Evolutionary conservation across 2,888 invertebrate genomes (phyloP).

Genomic region (Spilarctia lutea): DNA sequence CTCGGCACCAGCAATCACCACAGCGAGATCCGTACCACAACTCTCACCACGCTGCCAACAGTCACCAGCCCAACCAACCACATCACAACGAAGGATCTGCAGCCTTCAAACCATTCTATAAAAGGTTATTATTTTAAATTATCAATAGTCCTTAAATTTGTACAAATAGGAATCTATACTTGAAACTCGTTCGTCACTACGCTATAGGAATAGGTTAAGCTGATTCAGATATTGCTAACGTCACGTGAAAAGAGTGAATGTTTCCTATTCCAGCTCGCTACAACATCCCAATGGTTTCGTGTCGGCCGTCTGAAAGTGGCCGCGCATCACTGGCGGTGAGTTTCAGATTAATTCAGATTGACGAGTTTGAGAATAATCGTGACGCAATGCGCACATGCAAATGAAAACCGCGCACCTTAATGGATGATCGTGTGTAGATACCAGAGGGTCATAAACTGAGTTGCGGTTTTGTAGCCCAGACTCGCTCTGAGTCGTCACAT

Average conservation of each 20-base stretch:
- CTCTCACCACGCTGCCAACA: slow-evolving; percentile 83
- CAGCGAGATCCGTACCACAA: slow-evolving; percentile 86
- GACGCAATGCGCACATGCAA: slow-evolving; percentile 66
- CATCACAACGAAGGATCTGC: slow-evolving; percentile 87
- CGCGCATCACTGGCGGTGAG: slow-evolving; percentile 75
- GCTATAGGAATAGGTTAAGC: slow-evolving; percentile 44
- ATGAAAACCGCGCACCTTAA: slow-evolving; percentile 71
- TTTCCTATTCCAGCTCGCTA: slow-evolving; percentile 88
- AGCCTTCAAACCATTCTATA: slow-evolving; percentile 96
- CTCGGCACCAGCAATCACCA: slow-evolving; percentile 84
- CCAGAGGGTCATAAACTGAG: slow-evolving; percentile 77
- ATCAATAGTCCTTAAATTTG: slow-evolving; percentile 6
- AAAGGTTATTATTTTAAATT: slow-evolving; percentile 88
- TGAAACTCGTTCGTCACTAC: slow-evolving; percentile 27
- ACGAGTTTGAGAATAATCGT: slow-evolving; percentile 56
- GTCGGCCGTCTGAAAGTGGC: slow-evolving; percentile 90
- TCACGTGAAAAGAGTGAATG: slow-evolving; percentile 75
- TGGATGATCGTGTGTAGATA: slow-evolving; percentile 79
- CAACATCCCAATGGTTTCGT: slow-evolving; percentile 92
- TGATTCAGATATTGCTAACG: slow-evolving; percentile 54
- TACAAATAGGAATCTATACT: slow-evolving; percentile 15
- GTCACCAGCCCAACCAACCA: slow-evolving; percentile 81
- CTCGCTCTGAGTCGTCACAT: slow-evolving; percentile 81
- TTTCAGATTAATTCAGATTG: slow-evolving; percentile 76
- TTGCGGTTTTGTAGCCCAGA: slow-evolving; percentile 76